These are phyloP conservation scores for Natator depressus DNA, from an alignment of 2,113 vertebrate genomes.

Conservation along the genomic window DNA sequence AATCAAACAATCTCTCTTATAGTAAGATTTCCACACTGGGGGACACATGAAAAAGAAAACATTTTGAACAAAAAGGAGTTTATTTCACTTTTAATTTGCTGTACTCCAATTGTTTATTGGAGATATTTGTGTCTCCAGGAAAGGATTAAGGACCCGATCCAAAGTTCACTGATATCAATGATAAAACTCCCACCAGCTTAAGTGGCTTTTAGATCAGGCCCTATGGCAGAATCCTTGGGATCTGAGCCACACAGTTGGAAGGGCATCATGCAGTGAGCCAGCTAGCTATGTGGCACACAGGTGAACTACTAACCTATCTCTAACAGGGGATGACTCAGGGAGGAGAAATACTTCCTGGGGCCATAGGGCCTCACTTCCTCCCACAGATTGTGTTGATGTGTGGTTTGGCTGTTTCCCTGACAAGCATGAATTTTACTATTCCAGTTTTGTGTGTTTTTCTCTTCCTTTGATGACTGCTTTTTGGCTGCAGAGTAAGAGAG, in stretches of 20 bases:
- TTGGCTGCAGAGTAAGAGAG: neutral
- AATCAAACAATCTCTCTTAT: neutral
- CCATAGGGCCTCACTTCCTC: neutral
- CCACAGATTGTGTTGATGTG: rapidly evolving
- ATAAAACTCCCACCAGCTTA: neutral
- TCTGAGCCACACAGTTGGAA: neutral
- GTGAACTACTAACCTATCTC: neutral
- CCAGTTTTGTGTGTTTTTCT: neutral
- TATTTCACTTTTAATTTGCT: neutral
- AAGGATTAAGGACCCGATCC: neutral
- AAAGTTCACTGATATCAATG: neutral
- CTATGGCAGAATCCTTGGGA: neutral
- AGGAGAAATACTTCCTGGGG: neutral
- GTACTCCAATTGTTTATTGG: neutral
- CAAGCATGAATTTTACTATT: neutral
- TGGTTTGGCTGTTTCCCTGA: neutral
- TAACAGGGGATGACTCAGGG: neutral
- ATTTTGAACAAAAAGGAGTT: neutral
- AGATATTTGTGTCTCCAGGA: neutral
- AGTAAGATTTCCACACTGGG: neutral
- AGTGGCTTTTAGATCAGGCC: neutral
- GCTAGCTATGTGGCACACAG: neutral
- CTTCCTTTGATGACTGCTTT: neutral
- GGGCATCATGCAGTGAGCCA: neutral
- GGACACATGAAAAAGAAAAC: neutral